phyloP scores from a whole-genome alignment of 2,888 invertebrate species.

The Hedychridium roseum region DNA sequence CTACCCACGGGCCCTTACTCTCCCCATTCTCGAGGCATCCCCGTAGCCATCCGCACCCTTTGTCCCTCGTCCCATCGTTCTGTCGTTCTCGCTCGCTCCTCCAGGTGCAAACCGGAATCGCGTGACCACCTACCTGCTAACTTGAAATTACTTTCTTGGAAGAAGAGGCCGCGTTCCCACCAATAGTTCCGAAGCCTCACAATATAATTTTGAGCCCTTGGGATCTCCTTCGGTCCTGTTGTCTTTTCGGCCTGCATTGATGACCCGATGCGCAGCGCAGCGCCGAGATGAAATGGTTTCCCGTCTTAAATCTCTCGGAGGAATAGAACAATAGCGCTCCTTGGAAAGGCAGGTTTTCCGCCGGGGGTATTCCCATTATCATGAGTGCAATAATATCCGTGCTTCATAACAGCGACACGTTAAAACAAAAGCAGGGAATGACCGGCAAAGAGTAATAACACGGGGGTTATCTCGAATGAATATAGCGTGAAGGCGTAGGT shows the following conservation, averaged over 20 bases:
- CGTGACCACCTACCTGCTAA: slow-evolving; percentile 53
- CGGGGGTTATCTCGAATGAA: too few relatives aligned
- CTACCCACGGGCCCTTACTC: slow-evolving; percentile 14
- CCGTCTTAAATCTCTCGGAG: too few relatives aligned
- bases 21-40: slow-evolving; percentile 3
- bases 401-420: too few relatives aligned
- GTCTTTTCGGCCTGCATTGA: slow-evolving; percentile 19
- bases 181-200: slow-evolving; percentile 28
- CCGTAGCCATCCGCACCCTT: slow-evolving; percentile 1
- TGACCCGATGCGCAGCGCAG: too few relatives aligned
- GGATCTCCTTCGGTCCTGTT: slow-evolving; percentile 2
- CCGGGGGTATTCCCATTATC: too few relatives aligned
- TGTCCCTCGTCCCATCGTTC: slow-evolving; percentile 8
- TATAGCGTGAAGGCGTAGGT: too few relatives aligned
- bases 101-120: slow-evolving; percentile 37
- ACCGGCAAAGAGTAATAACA: too few relatives aligned
- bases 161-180: slow-evolving; percentile 35
- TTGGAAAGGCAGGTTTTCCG: too few relatives aligned
- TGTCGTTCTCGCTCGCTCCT: slow-evolving; percentile 15
- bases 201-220: slow-evolving; percentile 5
- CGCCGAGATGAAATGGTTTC: too few relatives aligned
- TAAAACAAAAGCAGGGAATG: too few relatives aligned
- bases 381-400: too few relatives aligned
- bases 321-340: too few relatives aligned
- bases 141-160: slow-evolving; percentile 55